A percentile compares a stretch with the other conserved stretches of the same genome.
These are phyloP conservation scores for Rhizoglyphus robini DNA, from an alignment of 1,140 invertebrate genomes.

Conservation along the genomic window DNA sequence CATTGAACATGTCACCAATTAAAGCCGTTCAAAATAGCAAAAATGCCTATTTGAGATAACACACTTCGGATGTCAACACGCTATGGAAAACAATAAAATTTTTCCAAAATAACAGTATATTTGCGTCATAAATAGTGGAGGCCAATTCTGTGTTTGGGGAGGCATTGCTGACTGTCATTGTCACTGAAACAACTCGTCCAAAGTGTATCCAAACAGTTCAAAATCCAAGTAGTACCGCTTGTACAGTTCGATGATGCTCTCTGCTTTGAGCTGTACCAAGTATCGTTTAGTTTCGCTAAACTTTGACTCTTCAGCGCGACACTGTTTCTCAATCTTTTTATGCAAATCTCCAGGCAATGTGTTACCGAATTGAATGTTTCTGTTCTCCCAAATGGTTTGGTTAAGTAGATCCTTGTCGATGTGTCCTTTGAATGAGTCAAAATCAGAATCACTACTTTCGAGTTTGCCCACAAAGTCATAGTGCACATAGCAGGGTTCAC, in stretches of 20 bases:
- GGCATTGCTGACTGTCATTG: no score
- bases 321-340: slow-evolving; percentile 7
- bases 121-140: neutral
- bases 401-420: neutral
- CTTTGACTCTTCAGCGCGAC: neutral
- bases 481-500: slow-evolving; percentile 30
- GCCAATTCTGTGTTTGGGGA: no score
- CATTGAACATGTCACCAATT: no score
- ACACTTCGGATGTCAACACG: no score
- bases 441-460: slow-evolving; percentile 30
- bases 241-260: slow-evolving; percentile 47
- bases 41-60: no score
- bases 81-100: no score
- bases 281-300: slow-evolving; percentile 35
- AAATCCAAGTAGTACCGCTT: slow-evolving; percentile 57
- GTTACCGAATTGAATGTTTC: slow-evolving; percentile 3
- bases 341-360: neutral
- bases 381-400: slow-evolving; percentile 11
- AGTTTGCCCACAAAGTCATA: slow-evolving; percentile 33
- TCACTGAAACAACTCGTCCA: slow-evolving; percentile 50
- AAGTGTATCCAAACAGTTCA: slow-evolving; percentile 62
- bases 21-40: no score
- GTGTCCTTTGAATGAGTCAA: slow-evolving; percentile 22
- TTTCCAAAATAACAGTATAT: no score
- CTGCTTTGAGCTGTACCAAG: slow-evolving; percentile 44